phyloP scores from a whole-genome alignment of 2,113 vertebrate genomes.

The Xerus inauris region DNA sequence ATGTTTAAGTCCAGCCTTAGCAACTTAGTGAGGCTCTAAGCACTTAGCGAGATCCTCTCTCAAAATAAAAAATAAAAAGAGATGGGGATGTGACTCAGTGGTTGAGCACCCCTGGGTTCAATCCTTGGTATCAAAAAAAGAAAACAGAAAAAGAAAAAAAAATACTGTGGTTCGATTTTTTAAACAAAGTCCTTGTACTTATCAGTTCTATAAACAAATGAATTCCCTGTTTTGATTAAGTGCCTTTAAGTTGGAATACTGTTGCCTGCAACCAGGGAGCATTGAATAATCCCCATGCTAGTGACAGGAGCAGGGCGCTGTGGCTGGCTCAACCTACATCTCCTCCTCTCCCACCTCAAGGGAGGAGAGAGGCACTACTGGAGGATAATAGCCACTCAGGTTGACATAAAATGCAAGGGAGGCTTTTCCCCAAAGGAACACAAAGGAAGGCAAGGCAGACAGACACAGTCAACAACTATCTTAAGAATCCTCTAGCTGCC shows the following conservation, averaged over 20 bases:
- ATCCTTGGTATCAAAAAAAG: no score
- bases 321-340: background rate
- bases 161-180: background rate
- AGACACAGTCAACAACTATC: background rate
- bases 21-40: no score
- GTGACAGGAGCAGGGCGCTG: no score
- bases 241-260: background rate
- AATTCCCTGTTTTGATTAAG: background rate
- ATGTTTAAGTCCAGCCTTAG: no score
- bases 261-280: background rate
- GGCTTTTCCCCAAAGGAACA: background rate
- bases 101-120: no score
- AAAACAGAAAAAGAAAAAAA: no score
- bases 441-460: background rate
- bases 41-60: no score
- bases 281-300: fast-evolving
- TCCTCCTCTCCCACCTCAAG: background rate
- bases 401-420: background rate
- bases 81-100: no score
- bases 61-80: no score
- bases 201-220: background rate
- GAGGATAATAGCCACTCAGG: background rate
- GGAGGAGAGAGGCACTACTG: fast-evolving
- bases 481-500: background rate
- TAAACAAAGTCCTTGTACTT: background rate